Base-by-base conservation (phyloP, 2,797 vertebrate species). In the Enteromius treurensis region DNA sequence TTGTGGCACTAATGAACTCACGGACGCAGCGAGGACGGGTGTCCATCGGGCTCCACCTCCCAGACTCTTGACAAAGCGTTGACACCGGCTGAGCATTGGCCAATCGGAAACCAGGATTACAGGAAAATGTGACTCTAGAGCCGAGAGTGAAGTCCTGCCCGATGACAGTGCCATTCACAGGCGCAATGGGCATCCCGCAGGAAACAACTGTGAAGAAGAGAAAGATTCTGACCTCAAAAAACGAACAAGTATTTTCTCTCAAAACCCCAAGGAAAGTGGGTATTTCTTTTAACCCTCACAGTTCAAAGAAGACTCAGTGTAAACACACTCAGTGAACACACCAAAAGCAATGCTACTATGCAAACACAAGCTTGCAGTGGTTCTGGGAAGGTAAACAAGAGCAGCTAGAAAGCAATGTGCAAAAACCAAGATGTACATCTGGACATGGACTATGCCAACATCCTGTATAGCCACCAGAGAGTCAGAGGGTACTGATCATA, bases 81-180 rank as follows among this genome's bases (percentile, higher is more conserved):
- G 95, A 95, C 82, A 94, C 91, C 21, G 95, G 92, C 0, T 95
- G 42, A 0, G 94, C 93, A 0, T 93, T 91, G 7, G 94, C 91
- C 51, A 99, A 93, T 67, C 95, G 94, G 91, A 98, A 99, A 76
- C 98, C 98, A 1, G 95, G 93, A 77, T 95, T 95, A 89, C 98
- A 99, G 58, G 94, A 95, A 91, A 98, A 99, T 47, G 95, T 69
- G 0, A 97, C 97, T 80, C 91, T 96, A 26, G 96, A 96, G 1
- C 97, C 96, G 47, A 99, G 92, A 0, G 97, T 97, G 90, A 98
- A 99, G 90, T 98, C 97, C 90, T 97, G 97, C 40, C 97, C 97
- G 21, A 95, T 95, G 8, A 98, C 96, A 0, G 96, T 93, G 0
- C 98, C 98, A 0, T 98, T 98, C 83, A 94, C 93, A 0, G 97